Conservation (phyloP, 2,888 invertebrate species). For the Cordilura impudica region DNA sequence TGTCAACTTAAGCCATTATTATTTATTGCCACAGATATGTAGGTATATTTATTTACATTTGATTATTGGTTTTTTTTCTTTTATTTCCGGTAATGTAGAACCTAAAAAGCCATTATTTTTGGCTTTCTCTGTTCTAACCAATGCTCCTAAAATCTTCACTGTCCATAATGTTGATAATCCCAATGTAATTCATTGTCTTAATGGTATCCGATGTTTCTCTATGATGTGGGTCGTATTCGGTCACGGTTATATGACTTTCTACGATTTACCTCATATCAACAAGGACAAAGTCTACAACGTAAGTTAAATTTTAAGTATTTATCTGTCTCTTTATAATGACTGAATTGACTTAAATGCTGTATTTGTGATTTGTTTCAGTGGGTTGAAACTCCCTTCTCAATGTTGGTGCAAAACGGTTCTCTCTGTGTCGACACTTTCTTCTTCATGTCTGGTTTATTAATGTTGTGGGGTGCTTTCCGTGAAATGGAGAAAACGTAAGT, state of each 20-base stretch:
- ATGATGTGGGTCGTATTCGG: slow-evolving; percentile 79
- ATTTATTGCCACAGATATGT: no score
- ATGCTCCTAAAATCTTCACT: slow-evolving; percentile 77
- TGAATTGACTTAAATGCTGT: background rate
- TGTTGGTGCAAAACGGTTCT: slow-evolving; percentile 77
- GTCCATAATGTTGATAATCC: slow-evolving; percentile 71
- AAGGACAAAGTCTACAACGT: slow-evolving; percentile 70
- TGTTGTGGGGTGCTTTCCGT: slow-evolving; percentile 77
- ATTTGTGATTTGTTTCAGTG: slow-evolving; percentile 66
- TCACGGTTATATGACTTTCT: slow-evolving; percentile 77
- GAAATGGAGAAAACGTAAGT: slow-evolving; percentile 75
- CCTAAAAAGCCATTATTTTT: slow-evolving; percentile 69
- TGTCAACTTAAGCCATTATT: no score
- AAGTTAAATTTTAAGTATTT: slow-evolving; percentile 19
- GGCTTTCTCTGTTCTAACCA: slow-evolving; percentile 77
- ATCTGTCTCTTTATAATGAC: background rate
- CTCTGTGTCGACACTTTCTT: slow-evolving; percentile 84
- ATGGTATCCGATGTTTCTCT: slow-evolving; percentile 78
- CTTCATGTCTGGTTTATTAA: slow-evolving; percentile 81
- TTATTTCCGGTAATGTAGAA: slow-evolving; percentile 59
- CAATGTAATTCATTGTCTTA: slow-evolving; percentile 77
- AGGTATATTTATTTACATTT: no score
- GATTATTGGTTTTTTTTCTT: no score
- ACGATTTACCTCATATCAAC: slow-evolving; percentile 74
- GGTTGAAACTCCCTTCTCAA: slow-evolving; percentile 74